Conservation (phyloP, 2,113 vertebrate species). For the Orientallactaga bullata region DNA sequence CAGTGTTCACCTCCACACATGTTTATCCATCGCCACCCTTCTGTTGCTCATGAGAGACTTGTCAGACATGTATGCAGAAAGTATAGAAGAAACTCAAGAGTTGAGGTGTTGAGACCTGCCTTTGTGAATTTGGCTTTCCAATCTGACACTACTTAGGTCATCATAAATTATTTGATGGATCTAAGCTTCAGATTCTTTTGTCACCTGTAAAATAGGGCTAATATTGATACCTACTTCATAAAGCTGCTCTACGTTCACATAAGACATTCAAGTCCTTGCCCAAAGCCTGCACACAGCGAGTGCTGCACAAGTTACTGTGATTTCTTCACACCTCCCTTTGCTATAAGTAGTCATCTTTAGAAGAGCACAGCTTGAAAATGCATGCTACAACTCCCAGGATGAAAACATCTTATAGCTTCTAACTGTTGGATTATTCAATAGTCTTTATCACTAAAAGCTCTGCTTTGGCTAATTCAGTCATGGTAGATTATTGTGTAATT, state of each 20-base stretch:
- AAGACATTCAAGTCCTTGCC: neutral
- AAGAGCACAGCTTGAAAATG: conserved; percentile 4
- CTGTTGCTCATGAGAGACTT: neutral
- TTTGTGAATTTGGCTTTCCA: conserved; percentile 10
- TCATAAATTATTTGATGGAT: neutral
- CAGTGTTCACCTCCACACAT: neutral
- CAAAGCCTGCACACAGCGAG: neutral
- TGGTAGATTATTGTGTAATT: neutral
- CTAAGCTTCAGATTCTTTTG: neutral
- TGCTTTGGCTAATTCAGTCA: conserved; percentile 47
- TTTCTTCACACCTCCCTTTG: conserved; percentile 16
- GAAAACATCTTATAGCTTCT: conserved; percentile 44
- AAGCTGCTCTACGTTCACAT: neutral
- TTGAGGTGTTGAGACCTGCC: neutral
- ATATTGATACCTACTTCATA: neutral
- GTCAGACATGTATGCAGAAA: neutral
- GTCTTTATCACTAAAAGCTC: conserved; percentile 14
- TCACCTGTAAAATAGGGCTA: neutral
- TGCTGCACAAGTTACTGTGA: neutral
- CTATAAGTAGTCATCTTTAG: neutral
- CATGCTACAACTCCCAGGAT: neutral
- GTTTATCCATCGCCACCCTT: neutral
- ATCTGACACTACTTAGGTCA: neutral
- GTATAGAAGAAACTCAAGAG: neutral
- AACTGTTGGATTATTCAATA: conserved; percentile 57